phyloP scores from a whole-genome alignment of 2,888 invertebrate species.

The Cynaeus angustus region DNA sequence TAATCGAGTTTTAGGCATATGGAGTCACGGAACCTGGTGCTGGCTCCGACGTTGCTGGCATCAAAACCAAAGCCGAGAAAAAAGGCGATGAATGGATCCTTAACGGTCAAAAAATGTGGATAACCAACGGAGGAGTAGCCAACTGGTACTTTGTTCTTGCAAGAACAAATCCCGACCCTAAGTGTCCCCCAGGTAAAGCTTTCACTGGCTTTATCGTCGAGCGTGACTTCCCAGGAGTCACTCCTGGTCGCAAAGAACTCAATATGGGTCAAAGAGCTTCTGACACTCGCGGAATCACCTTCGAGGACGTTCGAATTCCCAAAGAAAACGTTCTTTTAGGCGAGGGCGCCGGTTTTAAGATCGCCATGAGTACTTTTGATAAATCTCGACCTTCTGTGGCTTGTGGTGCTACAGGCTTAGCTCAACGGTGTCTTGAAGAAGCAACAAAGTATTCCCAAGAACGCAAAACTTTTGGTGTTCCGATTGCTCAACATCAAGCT shows the following conservation, averaged over 20 bases:
- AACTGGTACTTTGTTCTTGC: conserved; percentile 98
- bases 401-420: conserved; percentile 89
- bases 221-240: conserved; percentile 88
- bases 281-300: conserved; percentile 95
- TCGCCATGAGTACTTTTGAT: conserved; percentile 88
- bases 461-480: conserved; percentile 91
- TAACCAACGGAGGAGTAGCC: conserved; percentile 97
- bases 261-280: conserved; percentile 98
- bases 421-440: conserved; percentile 90
- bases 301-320: conserved; percentile 96
- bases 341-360: conserved; percentile 96
- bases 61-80: conserved; percentile 89
- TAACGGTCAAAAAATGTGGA: conserved; percentile 99
- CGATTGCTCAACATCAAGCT: conserved; percentile 87
- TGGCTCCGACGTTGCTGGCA: conserved; percentile 95
- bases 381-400: conserved; percentile 82
- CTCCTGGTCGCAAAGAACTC: conserved; percentile 93
- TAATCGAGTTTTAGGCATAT: conserved; percentile 75
- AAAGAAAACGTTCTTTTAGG: conserved; percentile 92
- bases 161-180: conserved; percentile 93
- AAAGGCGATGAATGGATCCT: conserved; percentile 96
- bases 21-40: conserved; percentile 97
- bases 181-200: conserved; percentile 88
- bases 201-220: conserved; percentile 99
- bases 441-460: conserved; percentile 91